Evolutionary conservation across 2,888 invertebrate genomes (phyloP).

Genomic region (Icerya purchasi): DNA sequence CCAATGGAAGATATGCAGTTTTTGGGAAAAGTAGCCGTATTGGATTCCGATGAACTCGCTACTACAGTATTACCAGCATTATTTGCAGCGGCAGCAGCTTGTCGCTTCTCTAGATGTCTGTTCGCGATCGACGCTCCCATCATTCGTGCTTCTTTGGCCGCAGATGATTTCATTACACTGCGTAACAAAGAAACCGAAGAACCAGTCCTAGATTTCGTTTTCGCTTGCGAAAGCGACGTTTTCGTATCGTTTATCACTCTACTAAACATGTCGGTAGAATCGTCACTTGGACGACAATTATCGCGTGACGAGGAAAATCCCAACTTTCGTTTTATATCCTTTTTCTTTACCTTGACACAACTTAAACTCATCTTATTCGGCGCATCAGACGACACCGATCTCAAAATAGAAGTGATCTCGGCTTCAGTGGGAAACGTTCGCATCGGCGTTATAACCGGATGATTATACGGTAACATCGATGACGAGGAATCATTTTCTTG

Average conservation of each 20-base stretch:
- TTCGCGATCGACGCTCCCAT: slow-evolving; percentile 14
- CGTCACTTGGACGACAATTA: slow-evolving; percentile 21
- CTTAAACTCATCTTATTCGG: slow-evolving; percentile 19
- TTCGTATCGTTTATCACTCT: slow-evolving; percentile 12
- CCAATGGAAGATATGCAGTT: no score
- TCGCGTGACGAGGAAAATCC: slow-evolving; percentile 26
- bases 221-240: slow-evolving; percentile 6
- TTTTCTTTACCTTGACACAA: slow-evolving; percentile 27
- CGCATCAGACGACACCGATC: slow-evolving; percentile 20
- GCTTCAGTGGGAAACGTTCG: slow-evolving; percentile 20
- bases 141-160: slow-evolving; percentile 19
- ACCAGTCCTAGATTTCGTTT: slow-evolving; percentile 13
- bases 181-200: slow-evolving; percentile 16
- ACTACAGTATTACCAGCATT: neutral
- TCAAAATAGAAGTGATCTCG: slow-evolving; percentile 21
- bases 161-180: slow-evolving; percentile 23
- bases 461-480: slow-evolving; percentile 6
- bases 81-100: neutral
- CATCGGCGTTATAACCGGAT: slow-evolving; percentile 13
- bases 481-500: neutral
- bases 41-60: no score
- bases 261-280: slow-evolving; percentile 11
- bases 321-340: slow-evolving; percentile 37
- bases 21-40: no score
- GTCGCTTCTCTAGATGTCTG: slow-evolving; percentile 7